These are phyloP conservation scores for Lithophane socia DNA, from an alignment of 2,888 invertebrate species.

Conservation along the genomic window DNA sequence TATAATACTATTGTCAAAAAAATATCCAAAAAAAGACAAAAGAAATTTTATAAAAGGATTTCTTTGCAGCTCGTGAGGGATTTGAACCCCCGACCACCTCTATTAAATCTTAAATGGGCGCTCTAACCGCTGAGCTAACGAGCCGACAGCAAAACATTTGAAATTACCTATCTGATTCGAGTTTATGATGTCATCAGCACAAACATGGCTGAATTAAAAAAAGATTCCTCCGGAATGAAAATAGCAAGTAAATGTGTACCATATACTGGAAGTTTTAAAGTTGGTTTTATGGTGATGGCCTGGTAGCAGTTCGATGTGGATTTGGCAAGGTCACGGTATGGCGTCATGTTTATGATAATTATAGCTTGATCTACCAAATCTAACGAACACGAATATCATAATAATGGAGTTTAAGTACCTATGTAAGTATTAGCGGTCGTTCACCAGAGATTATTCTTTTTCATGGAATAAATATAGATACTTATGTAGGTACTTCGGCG, in stretches of 20 bases:
- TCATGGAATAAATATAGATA: background rate
- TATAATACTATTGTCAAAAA: background rate
- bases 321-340: slow-evolving; percentile 31
- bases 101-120: slow-evolving; percentile 66
- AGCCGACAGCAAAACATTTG: background rate
- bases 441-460: background rate
- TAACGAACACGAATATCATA: background rate
- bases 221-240: background rate
- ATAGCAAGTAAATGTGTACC: background rate
- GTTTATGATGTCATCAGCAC: slow-evolving; percentile 27
- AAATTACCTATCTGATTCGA: background rate
- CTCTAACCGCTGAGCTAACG: slow-evolving; percentile 76
- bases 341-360: background rate
- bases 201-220: background rate
- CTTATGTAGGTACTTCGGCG: background rate
- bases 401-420: background rate
- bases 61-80: slow-evolving; percentile 69
- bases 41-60: background rate
- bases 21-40: background rate
- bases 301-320: background rate
- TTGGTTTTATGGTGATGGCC: slow-evolving; percentile 10
- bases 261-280: accelerated
- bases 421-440: background rate
- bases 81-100: slow-evolving; percentile 74
- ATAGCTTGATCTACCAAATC: slow-evolving; percentile 9